A percentile compares a stretch with the other conserved stretches of the same genome.
Evolutionary conservation across 1,140 invertebrate genomes (phyloP).

Genomic region (Hypsibius dujardini): DNA sequence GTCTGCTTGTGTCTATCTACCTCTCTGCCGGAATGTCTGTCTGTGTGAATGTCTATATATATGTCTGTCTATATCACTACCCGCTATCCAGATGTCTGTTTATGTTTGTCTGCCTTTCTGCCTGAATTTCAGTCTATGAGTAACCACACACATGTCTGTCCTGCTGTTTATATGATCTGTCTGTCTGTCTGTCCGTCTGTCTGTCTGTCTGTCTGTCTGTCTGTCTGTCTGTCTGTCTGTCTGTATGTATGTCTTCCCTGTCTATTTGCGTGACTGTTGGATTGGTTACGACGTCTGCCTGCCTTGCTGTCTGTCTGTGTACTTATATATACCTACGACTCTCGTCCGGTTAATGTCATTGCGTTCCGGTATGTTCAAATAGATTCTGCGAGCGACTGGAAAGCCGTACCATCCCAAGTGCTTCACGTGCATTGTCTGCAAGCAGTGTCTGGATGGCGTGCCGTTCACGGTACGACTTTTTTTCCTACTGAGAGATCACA

Average conservation of each 20-base stretch:
- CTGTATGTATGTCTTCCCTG: slow-evolving; percentile 1
- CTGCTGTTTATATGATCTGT: no score
- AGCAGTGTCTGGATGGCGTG: slow-evolving; percentile 86
- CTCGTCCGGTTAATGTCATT: slow-evolving; percentile 16
- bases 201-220: no score
- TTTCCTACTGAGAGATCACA: background rate
- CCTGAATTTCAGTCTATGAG: no score
- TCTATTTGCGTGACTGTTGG: background rate
- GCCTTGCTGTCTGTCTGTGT: background rate
- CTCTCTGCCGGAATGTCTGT: no score
- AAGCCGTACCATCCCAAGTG: slow-evolving; percentile 96
- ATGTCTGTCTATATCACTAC: no score
- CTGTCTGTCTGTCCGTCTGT: no score
- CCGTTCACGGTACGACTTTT: slow-evolving; percentile 57
- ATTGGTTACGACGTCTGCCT: background rate
- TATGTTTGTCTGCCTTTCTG: no score
- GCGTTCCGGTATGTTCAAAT: slow-evolving; percentile 27
- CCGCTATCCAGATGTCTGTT: no score
- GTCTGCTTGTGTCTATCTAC: no score
- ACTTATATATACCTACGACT: slow-evolving; percentile 12
- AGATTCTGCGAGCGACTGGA: slow-evolving; percentile 84
- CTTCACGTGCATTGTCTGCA: slow-evolving; percentile 86
- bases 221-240: background rate
- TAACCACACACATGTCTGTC: no score
- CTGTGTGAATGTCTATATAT: no score